Conservation (phyloP, 1,140 invertebrate genomes). For the Cecropterus lyciades region DNA sequence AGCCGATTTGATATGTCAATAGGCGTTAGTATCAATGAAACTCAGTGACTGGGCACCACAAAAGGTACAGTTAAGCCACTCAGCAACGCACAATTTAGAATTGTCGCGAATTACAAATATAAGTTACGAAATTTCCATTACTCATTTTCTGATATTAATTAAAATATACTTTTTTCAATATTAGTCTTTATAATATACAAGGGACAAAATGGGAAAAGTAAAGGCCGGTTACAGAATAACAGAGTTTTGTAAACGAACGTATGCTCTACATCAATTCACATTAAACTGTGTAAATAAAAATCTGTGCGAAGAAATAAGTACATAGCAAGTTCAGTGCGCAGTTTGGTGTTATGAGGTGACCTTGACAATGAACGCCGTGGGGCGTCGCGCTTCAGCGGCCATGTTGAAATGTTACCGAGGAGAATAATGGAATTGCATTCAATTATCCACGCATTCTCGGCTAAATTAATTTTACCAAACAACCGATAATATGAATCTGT, state of each 20-base stretch:
- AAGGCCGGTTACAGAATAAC: no score
- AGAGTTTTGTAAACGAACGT: no score
- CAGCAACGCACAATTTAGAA: no score
- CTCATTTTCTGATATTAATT: no score
- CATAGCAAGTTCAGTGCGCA: constrained; percentile 60
- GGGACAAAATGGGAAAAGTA: neutral
- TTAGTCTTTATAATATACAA: no score
- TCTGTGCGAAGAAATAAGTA: constrained; percentile 5
- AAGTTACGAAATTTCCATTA: no score
- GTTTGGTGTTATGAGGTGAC: constrained; percentile 78
- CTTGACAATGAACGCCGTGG: constrained; percentile 79
- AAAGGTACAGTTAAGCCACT: no score
- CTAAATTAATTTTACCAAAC: constrained; percentile 28
- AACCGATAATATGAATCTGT: constrained; percentile 4
- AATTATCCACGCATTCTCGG: constrained; percentile 66
- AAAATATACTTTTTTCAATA: no score
- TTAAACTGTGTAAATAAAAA: neutral
- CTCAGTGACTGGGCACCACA: no score
- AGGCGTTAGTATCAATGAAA: no score
- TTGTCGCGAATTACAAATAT: no score
- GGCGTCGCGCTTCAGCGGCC: constrained; percentile 76
- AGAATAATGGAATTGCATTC: constrained; percentile 72
- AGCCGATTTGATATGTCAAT: no score
- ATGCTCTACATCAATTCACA: neutral
- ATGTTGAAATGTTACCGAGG: constrained; percentile 69